Base-by-base conservation (phyloP, 2,888 invertebrate species). In the Leptogaster cylindrica region DNA sequence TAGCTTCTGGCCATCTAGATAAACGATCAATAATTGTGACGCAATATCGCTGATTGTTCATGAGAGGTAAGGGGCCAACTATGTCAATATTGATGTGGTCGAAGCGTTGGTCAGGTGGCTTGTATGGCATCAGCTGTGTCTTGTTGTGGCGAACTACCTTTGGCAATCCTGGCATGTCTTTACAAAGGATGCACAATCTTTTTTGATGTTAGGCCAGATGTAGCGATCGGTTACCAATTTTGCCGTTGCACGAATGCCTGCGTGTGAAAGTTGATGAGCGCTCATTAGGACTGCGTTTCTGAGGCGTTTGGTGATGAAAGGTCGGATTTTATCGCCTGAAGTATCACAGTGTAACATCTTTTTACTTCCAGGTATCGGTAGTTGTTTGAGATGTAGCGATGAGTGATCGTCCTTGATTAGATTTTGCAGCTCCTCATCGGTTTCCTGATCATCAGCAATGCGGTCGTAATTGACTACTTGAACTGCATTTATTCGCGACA, bases 161-260 rank as follows among this genome's bases (percentile, higher is more conserved):
- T 69, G 66, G 27, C 66, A 69, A 2, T 27, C 41, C 2, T 64
- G 51, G 52, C 66, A 69, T 7, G n/a, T 8, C 3, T 23, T 6
- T 16, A 20, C 18, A 31, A 7, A 55, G 46, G n/a, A 6, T n/a
- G 58, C 10, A 10, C 48, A 31, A 65, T 75, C 73, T 23, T 61
- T 65, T 3, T 68, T 68, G n/a, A 73, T 65, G 5, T 10, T 12
- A 4, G 71, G 73, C 74, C 73, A 74, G 2, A 74, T 69, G 33
- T 63, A 74, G 1, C 70, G 69, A 39, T 68, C 7, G 7, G 39
- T 23, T 2, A 73, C 52, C 16, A 70, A 3, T 18, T 70, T 66
- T 1, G 33, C 33, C 0, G 72, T 70, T 2, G 68, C 65, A 10
- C 64, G 64, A 5, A 65, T 63, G 3, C 73, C 72, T 20, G 74